Base-by-base conservation (phyloP, 2,888 invertebrate species). In the Beris chalybata region DNA sequence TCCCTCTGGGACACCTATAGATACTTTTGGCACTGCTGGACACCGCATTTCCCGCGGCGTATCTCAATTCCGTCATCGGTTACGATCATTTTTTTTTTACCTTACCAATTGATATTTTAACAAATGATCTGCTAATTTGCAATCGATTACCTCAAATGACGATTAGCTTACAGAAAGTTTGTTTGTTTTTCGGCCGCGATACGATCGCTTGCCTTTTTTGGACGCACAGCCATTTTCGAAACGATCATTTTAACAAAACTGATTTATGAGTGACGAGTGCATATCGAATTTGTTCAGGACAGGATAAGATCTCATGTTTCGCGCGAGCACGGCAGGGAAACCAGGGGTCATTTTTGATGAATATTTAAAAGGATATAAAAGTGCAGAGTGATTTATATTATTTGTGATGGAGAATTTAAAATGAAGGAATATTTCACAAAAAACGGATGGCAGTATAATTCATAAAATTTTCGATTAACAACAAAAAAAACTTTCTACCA, bases 71-170 rank as follows among this genome's bases (percentile, higher is more conserved):
- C 50, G 61, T 61, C 61, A 38, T 61, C 61, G n/a, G 61, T 61
- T 52, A 52, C 12, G 15, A 52, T 32, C 61, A 52, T 32, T 44
- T 52, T 50, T 48, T 45, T 31, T 47, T 13, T 22, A 3, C 45
- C 13, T 48, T 48, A 4, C 38, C 38, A 43, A 30, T 15, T 52
- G 52, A 52, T 61, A 61, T 50, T 38, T 22, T 50, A 61, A 61
- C 50, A 61, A 61, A 61, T 61, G 61, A 61, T 61, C 52, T 61
- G 30, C 52, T 61, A 61, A 61, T 61, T 61, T 61, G 61, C 61
- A 61, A 61, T 43, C 50, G 61, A 61, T 61, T 61, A 38, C 30
- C 15, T 47, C 52, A 38, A 61, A 38, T 22, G 56, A 50, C 38
- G 43, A 50, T 50, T 12, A 50, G 61, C 38, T 15, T 9, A 43